Conservation (phyloP, 1,140 invertebrate genomes). For the Tetramorium alpestre region DNA sequence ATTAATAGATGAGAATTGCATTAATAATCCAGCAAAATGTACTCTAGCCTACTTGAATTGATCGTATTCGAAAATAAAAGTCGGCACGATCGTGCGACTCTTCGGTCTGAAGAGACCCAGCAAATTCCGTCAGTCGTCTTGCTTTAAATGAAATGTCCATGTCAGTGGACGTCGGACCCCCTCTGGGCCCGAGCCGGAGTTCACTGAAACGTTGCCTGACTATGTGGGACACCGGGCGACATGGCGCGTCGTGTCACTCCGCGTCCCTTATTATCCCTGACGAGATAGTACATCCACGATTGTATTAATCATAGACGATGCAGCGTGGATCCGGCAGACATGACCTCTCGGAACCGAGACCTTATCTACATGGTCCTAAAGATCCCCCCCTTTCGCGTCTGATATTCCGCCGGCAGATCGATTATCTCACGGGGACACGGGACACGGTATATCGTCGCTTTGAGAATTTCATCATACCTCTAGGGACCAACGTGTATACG, state of each 20-base stretch:
- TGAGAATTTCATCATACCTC: conserved; percentile 61
- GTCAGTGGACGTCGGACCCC: conserved; percentile 73
- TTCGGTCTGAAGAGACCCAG: background rate
- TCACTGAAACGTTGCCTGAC: conserved; percentile 33
- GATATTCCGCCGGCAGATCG: conserved; percentile 57
- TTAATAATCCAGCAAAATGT: background rate
- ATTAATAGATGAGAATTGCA: background rate
- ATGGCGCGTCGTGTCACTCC: conserved; percentile 61
- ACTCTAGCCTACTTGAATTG: background rate
- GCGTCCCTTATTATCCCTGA: conserved; percentile 65
- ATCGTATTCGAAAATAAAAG: conserved; percentile 47
- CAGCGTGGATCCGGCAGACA: conserved; percentile 37
- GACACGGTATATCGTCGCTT: conserved; percentile 26
- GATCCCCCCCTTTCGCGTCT: conserved; percentile 5
- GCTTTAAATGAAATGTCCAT: conserved; percentile 75
- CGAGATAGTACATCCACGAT: conserved; percentile 60
- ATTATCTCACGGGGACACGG: conserved; percentile 56
- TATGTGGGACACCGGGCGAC: conserved; percentile 62
- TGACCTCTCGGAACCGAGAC: conserved; percentile 42
- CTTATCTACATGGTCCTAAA: conserved; percentile 37
- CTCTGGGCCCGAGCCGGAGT: conserved; percentile 55
- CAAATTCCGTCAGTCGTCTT: conserved; percentile 61
- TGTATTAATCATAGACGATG: conserved; percentile 67
- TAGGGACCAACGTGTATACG: conserved; percentile 3
- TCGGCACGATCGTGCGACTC: conserved; percentile 55